These are phyloP conservation scores for Scotopteryx bipunctaria DNA, from an alignment of 2,888 invertebrate species.

Conservation along the genomic window DNA sequence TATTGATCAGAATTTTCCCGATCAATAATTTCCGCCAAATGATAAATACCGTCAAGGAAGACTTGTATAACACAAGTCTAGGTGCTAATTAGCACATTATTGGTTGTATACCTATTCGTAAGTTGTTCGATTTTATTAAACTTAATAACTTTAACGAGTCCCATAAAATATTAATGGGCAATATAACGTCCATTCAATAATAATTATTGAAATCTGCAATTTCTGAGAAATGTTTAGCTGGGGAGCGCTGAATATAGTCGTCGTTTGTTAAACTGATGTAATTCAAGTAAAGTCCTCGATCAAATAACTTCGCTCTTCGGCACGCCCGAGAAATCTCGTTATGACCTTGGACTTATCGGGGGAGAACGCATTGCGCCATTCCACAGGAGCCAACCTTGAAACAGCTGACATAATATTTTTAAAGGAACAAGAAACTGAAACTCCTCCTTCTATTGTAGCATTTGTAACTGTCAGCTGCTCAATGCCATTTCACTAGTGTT, in stretches of 20 bases:
- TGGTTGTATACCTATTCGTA: too few species aligned
- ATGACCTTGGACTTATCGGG: conserved; percentile 62
- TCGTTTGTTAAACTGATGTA: conserved; percentile 21
- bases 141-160: too few species aligned
- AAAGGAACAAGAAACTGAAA: conserved; percentile 8
- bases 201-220: conserved; percentile 4
- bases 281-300: conserved; percentile 22
- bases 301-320: conserved; percentile 20
- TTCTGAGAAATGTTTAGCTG: conserved; percentile 10
- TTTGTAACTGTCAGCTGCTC: too few species aligned
- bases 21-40: too few species aligned
- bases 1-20: too few species aligned
- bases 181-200: background rate
- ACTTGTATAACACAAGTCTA: too few species aligned
- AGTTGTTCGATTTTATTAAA: too few species aligned
- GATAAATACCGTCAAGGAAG: too few species aligned
- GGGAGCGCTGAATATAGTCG: too few species aligned
- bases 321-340: conserved; percentile 44
- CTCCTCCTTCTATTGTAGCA: background rate
- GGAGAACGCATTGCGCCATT: conserved; percentile 67
- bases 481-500: background rate
- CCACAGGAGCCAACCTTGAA: conserved; percentile 48
- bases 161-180: too few species aligned
- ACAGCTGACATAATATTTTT: conserved; percentile 24
- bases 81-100: too few species aligned